phyloP scores from a whole-genome alignment of 2,888 invertebrate genomes.

The Erannis defoliaria region DNA sequence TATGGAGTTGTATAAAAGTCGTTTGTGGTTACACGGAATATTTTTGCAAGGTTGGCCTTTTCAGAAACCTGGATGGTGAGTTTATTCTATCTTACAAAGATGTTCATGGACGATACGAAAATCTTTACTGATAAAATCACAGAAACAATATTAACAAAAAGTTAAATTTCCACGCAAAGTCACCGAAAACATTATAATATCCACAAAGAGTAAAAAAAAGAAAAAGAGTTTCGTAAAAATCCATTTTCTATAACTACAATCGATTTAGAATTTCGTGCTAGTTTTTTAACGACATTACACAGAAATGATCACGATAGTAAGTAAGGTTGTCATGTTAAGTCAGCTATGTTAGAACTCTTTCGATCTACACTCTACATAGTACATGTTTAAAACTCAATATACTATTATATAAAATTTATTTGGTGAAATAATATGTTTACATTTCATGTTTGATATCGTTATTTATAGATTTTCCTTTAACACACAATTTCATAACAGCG shows the following conservation, averaged over 20 bases:
- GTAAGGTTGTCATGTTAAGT: conserved; percentile 72
- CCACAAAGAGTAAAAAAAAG: conserved; percentile 61
- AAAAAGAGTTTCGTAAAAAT: conserved; percentile 68
- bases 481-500: conserved; percentile 6
- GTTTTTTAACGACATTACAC: not conserved
- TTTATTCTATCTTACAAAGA: conserved; percentile 74
- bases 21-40: conserved; percentile 68
- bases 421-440: not conserved
- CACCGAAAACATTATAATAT: conserved; percentile 26
- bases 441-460: conserved; percentile 19
- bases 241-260: conserved; percentile 65
- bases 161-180: conserved; percentile 18
- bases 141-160: not conserved
- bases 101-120: conserved; percentile 72
- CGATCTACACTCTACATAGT: not conserved
- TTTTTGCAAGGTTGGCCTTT: conserved; percentile 80
- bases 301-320: conserved; percentile 44
- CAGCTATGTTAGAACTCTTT: conserved; percentile 27
- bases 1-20: conserved; percentile 40
- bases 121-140: conserved; percentile 52
- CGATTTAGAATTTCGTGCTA: conserved; percentile 43
- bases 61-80: conserved; percentile 85
- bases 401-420: not conserved
- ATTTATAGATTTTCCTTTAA: conserved; percentile 21
- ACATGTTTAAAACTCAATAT: not conserved